phyloP scores from a whole-genome alignment of 2,113 vertebrate species.

The Meles meles region DNA sequence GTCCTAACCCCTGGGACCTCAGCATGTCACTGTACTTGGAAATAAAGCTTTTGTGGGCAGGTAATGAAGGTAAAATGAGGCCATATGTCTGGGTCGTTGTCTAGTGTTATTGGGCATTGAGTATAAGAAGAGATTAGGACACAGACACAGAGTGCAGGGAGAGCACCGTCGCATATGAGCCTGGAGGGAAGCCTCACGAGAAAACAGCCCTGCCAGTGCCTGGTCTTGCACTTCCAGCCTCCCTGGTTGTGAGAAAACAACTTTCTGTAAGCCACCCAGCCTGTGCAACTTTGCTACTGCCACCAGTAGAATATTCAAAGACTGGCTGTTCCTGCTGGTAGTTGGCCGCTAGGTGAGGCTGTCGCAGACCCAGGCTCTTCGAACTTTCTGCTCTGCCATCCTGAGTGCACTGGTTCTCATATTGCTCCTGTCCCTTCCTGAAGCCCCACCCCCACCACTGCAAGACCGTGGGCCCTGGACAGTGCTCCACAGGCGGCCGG shows the following conservation, averaged over 20 bases:
- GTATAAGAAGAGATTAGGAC: not conserved
- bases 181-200: not conserved
- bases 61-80: not conserved
- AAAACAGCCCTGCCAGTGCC: not conserved
- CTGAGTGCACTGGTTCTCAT: not conserved
- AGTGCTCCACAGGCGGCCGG: not conserved
- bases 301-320: not conserved
- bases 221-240: not conserved
- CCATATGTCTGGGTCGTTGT: not conserved
- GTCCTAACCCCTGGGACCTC: not conserved
- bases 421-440: not conserved
- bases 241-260: not conserved
- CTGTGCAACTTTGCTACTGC: not conserved
- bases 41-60: not conserved
- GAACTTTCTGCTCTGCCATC: not conserved
- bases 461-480: not conserved
- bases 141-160: not conserved
- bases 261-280: not conserved
- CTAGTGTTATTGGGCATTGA: not conserved
- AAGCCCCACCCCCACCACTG: rapidly evolving
- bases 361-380: not conserved
- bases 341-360: not conserved
- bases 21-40: not conserved
- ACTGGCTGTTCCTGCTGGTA: not conserved
- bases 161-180: rapidly evolving